Base-by-base conservation (phyloP, 1,140 invertebrate species). In the Pygmarrhopalites habei region DNA sequence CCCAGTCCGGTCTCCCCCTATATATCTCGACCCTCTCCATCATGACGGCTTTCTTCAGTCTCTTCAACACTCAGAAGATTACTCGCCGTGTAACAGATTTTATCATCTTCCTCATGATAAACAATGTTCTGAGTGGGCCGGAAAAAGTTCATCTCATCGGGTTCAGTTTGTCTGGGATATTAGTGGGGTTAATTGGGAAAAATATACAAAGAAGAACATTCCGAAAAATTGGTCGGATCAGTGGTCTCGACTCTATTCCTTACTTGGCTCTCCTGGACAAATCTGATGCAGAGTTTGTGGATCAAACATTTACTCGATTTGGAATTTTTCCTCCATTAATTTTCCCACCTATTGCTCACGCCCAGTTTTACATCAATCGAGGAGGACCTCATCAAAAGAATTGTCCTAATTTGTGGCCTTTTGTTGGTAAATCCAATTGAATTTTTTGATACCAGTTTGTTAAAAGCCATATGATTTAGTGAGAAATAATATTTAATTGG, bases 331-430 rank as follows among this genome's bases (percentile, higher is more conserved):
- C n/a, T n/a, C n/a, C n/a, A n/a, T n/a, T n/a, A n/a, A n/a, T n/a
- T n/a, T n/a, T n/a, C n/a, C n/a, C n/a, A n/a, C n/a, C n/a, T n/a
- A n/a, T n/a, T n/a, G 61, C 30, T 10, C 61, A 63, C 29, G 61
- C 26, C 21, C 41, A 51, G 28, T 64, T 64, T 28, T 59, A 49
- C 28, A 10, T 64, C n/a, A 64, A 64, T 30, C 56, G 62, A 2
- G 62, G 62, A 5, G 56, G 46, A 15, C 61, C 53, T 2, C 26
- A 30, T 39, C 62, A 64, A 23, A 55, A 41, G 32, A 58, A 51
- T 59, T 64, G 62, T 41, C 62, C 55, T 30, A n/a, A n/a, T n/a
- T n/a, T n/a, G n/a, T n/a, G n/a, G n/a, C n/a, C n/a, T n/a, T n/a
- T n/a, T n/a, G n/a, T n/a, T n/a, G n/a, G n/a, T n/a, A n/a, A n/a